Conservation (phyloP, 2,113 vertebrate genomes). For the Aptenodytes forsteri region DNA sequence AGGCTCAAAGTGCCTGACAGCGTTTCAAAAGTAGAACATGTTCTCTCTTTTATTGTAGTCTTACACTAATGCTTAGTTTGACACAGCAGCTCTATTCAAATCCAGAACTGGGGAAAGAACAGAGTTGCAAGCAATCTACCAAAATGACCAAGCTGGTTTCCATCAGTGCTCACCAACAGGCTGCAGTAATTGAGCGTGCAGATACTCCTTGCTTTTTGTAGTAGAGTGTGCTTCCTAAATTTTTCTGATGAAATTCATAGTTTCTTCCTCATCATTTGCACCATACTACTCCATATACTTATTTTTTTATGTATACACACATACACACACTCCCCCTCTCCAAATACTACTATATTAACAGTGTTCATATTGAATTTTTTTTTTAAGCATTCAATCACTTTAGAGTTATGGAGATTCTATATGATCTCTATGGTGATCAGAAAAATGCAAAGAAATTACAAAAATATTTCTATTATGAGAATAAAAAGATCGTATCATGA, state of each 20-base stretch:
- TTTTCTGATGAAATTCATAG: not conserved
- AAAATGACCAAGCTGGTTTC: not conserved
- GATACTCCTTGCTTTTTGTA: not conserved
- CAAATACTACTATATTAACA: not conserved
- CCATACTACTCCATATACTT: not conserved
- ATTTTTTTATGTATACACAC: not conserved
- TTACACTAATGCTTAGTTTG: not conserved
- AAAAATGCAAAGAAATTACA: not conserved
- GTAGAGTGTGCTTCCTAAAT: not conserved
- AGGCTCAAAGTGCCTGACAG: not conserved
- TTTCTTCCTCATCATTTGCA: not conserved
- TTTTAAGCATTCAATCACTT: not conserved
- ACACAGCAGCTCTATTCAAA: not conserved
- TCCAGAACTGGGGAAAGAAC: not conserved
- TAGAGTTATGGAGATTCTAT: not conserved
- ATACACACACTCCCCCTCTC: not conserved
- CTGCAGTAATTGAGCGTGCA: not conserved
- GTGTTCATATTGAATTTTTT: not conserved
- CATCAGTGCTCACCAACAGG: not conserved
- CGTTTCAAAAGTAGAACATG: not conserved
- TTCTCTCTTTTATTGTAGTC: not conserved
- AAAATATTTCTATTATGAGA: not conserved
- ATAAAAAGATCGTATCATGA: not conserved
- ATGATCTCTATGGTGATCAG: not conserved
- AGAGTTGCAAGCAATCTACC: not conserved